Conservation (phyloP, 30 jellyfish, hydroid and myxozoan species). For the Pelagia noctiluca region DNA sequence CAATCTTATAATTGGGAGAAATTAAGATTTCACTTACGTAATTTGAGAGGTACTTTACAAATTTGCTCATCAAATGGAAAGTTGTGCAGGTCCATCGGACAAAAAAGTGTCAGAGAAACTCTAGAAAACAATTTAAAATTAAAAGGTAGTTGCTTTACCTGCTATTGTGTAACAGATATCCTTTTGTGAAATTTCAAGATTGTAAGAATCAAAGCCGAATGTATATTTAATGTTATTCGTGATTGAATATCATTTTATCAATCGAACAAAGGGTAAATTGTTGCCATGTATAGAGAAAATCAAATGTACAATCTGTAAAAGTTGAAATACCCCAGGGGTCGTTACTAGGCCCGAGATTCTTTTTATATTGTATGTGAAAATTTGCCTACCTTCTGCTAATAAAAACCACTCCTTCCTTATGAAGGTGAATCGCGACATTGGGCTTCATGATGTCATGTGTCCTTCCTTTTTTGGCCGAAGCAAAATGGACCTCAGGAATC, state of each 20-base stretch:
- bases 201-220: too few species aligned
- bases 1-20: not conserved
- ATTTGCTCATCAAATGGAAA: conserved; percentile 66
- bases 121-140: conserved; percentile 13
- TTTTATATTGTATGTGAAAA: too few species aligned
- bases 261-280: too few species aligned
- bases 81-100: conserved; percentile 70
- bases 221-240: too few species aligned
- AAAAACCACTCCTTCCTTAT: conserved; percentile 44
- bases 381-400: conserved; percentile 79
- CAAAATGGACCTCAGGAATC: conserved; percentile 79
- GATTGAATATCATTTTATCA: too few species aligned
- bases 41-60: conserved; percentile 34
- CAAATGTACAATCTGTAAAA: too few species aligned
- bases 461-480: conserved; percentile 66
- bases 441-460: conserved; percentile 49
- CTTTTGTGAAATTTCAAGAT: too few species aligned
- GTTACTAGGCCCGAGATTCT: too few species aligned
- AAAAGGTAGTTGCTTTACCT: not conserved
- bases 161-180: too few species aligned
- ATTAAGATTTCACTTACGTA: conserved; percentile 35
- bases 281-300: too few species aligned
- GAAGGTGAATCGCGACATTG: conserved; percentile 51
- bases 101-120: conserved; percentile 43
- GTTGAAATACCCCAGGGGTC: too few species aligned